These are phyloP conservation scores for Oreonectes daqikongensis DNA, from an alignment of 2,797 vertebrate genomes.

Conservation along the genomic window DNA sequence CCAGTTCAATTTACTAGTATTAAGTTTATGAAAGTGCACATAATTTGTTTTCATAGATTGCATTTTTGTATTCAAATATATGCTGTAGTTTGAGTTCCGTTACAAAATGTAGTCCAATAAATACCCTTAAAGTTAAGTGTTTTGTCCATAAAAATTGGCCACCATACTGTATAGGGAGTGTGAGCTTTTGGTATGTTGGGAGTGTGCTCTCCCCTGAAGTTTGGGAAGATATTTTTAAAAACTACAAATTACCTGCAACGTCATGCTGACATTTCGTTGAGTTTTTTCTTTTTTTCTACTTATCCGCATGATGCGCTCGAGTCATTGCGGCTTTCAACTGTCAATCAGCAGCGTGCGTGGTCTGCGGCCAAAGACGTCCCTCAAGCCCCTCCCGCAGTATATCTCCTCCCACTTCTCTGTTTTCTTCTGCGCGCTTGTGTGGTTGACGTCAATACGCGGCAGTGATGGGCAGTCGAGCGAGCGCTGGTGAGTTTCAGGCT, in stretches of 20 bases:
- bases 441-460: slow-evolving; percentile 56
- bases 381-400: neutral
- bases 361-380: neutral
- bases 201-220: too few relatives aligned
- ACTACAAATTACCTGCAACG: slow-evolving; percentile 11
- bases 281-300: neutral
- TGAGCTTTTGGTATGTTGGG: too few relatives aligned
- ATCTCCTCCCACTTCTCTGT: slow-evolving; percentile 53
- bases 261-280: slow-evolving; percentile 12
- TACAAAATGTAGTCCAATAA: too few relatives aligned
- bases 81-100: too few relatives aligned
- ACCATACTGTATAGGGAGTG: too few relatives aligned
- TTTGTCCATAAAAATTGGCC: too few relatives aligned
- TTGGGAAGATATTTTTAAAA: too few relatives aligned
- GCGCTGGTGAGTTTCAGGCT: slow-evolving; percentile 76
- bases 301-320: neutral
- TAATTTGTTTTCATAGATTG: too few relatives aligned
- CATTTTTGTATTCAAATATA: too few relatives aligned
- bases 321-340: neutral
- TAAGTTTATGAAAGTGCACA: too few relatives aligned
- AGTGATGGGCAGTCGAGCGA: slow-evolving; percentile 74
- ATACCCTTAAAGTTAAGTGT: too few relatives aligned
- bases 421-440: accelerated
- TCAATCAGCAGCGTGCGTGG: neutral
- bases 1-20: too few relatives aligned